Percentiles rank a stretch among this genome's conserved stretches.
These are phyloP conservation scores for Thereva unica DNA, from an alignment of 2,888 invertebrate species.

Conservation along the genomic window DNA sequence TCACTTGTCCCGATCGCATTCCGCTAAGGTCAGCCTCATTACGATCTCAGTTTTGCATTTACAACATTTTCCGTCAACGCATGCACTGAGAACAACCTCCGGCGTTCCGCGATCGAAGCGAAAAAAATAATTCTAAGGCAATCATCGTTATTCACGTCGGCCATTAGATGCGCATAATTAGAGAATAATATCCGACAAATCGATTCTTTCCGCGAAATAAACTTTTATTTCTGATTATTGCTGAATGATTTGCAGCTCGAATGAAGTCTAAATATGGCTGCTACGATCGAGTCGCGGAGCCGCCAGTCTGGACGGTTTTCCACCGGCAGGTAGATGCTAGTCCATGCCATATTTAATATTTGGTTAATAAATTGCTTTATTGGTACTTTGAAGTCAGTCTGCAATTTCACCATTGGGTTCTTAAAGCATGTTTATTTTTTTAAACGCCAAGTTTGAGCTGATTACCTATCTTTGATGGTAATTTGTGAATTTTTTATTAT, in stretches of 20 bases:
- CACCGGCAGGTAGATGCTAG: too few relatives aligned
- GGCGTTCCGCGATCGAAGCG: not conserved
- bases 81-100: too few relatives aligned
- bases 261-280: not conserved
- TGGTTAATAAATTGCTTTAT: too few relatives aligned
- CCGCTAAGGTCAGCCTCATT: conserved; percentile 10
- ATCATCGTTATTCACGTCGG: conserved; percentile 45
- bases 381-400: too few relatives aligned
- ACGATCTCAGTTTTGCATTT: not conserved
- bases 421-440: too few relatives aligned
- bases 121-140: conserved; percentile 8
- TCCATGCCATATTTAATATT: too few relatives aligned
- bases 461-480: too few relatives aligned
- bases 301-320: too few relatives aligned
- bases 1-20: conserved; percentile 2
- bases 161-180: conserved; percentile 46
- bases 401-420: too few relatives aligned
- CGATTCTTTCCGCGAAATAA: conserved; percentile 49
- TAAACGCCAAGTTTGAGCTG: too few relatives aligned
- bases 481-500: too few relatives aligned
- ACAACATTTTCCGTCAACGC: too few relatives aligned
- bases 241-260: not conserved
- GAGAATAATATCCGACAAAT: conserved; percentile 52
- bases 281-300: not conserved
- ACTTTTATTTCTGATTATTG: not conserved